phyloP scores from a whole-genome alignment of 1,140 invertebrate species.

The Ips typographus region DNA sequence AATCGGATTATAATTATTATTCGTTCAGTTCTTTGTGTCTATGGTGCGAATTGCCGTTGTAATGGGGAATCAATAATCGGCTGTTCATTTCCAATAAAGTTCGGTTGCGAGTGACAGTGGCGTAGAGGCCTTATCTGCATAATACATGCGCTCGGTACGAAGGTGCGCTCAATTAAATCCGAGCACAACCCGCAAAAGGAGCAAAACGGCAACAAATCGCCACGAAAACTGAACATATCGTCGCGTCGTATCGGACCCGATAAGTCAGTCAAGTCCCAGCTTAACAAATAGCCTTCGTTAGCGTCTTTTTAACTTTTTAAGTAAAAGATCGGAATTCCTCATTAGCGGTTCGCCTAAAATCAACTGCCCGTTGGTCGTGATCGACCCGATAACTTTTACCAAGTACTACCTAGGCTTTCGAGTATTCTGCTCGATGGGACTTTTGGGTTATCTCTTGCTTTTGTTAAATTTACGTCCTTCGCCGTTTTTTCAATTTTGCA shows the following conservation, averaged over 20 bases:
- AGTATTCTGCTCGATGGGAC: background rate
- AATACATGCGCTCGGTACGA: slow-evolving; percentile 5
- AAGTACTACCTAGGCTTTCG: slow-evolving; percentile 4
- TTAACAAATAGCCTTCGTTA: slow-evolving; percentile 17
- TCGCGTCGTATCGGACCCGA: slow-evolving; percentile 10
- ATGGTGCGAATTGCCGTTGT: slow-evolving; percentile 33
- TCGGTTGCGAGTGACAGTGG: slow-evolving; percentile 24
- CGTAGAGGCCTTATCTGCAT: slow-evolving; percentile 7
- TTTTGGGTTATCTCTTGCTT: background rate
- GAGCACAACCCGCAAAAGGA: slow-evolving; percentile 8
- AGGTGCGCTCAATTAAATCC: slow-evolving; percentile 3
- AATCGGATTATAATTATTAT: slow-evolving; percentile 43
- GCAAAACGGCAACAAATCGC: slow-evolving; percentile 16
- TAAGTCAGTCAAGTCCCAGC: slow-evolving; percentile 8
- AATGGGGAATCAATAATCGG: slow-evolving; percentile 42
- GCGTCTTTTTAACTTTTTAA: slow-evolving; percentile 10
- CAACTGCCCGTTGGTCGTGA: slow-evolving; percentile 15
- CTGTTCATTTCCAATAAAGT: slow-evolving; percentile 43
- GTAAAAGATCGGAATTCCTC: slow-evolving; percentile 17
- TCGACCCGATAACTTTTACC: slow-evolving; percentile 15
- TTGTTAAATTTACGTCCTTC: background rate
- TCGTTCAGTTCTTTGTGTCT: slow-evolving; percentile 40
- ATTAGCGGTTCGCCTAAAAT: slow-evolving; percentile 14
- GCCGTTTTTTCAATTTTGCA: background rate
- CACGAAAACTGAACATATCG: slow-evolving; percentile 10